phyloP scores from a whole-genome alignment of 2,888 invertebrate species.

The Ypsolopha sequella region DNA sequence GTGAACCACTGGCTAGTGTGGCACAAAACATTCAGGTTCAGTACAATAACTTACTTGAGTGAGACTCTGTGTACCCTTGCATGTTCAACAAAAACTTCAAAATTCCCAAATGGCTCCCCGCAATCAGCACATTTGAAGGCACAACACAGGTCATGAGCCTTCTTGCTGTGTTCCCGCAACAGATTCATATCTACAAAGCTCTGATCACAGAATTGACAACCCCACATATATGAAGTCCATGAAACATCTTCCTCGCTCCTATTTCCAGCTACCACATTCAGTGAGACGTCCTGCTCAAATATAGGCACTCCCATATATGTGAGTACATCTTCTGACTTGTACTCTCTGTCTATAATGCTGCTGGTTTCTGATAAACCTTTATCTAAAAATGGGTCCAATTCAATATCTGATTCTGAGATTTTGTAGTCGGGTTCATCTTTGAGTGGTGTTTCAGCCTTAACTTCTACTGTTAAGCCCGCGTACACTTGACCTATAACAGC shows the following conservation, averaged over 20 bases:
- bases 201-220: not conserved
- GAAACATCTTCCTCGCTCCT: not conserved
- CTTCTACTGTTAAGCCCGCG: too few species aligned
- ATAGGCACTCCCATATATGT: not conserved
- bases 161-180: not conserved
- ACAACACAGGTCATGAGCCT: not conserved
- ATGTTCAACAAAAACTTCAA: not conserved
- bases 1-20: not conserved
- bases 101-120: not conserved
- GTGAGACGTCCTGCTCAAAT: not conserved
- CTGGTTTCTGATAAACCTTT: too few species aligned
- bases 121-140: not conserved
- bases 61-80: not conserved
- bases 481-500: too few species aligned
- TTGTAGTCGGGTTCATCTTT: too few species aligned
- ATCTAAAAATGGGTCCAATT: too few species aligned
- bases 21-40: not conserved
- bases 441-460: too few species aligned
- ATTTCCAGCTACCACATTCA: not conserved
- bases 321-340: too few species aligned
- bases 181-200: not conserved
- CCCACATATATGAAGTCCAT: not conserved
- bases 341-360: too few species aligned
- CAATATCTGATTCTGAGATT: too few species aligned
- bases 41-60: not conserved